Conservation (phyloP, 2,888 invertebrate genomes). For the Lasioglossum calceatum region DNA sequence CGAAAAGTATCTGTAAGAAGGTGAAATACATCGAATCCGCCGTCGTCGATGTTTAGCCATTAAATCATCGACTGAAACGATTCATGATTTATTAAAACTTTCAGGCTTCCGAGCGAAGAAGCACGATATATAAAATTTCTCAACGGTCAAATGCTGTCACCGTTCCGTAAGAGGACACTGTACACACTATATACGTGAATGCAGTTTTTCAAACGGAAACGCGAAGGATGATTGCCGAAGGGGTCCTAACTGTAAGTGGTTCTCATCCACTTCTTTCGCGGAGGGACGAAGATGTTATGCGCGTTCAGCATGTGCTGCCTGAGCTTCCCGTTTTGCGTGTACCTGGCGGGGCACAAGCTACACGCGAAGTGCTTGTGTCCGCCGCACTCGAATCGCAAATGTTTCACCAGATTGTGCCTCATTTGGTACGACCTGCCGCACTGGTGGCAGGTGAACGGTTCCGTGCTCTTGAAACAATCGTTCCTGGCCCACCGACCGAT, state of each 20-base stretch:
- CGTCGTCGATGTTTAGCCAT: not conserved
- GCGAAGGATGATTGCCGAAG: too few species aligned
- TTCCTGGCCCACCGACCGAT: not conserved
- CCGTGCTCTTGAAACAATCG: slow-evolving; percentile 13
- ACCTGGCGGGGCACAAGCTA: slow-evolving; percentile 67
- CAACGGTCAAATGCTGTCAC: not conserved
- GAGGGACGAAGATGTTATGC: slow-evolving; percentile 72
- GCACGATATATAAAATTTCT: not conserved
- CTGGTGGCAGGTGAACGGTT: slow-evolving; percentile 68
- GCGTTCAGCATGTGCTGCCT: slow-evolving; percentile 70
- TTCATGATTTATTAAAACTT: not conserved
- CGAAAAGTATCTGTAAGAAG: not conserved
- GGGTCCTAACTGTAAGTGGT: slow-evolving; percentile 22
- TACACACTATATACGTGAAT: not conserved
- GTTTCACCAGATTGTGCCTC: slow-evolving; percentile 75
- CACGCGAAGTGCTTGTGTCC: slow-evolving; percentile 68
- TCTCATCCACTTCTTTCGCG: slow-evolving; percentile 56
- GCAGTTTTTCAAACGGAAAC: not conserved
- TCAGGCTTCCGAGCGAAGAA: not conserved
- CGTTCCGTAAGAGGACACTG: not conserved
- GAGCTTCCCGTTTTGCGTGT: slow-evolving; percentile 69
- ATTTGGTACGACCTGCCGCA: slow-evolving; percentile 78
- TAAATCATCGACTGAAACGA: not conserved
- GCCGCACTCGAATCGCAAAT: slow-evolving; percentile 82
- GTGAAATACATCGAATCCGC: not conserved